Base-by-base conservation (phyloP, 2,797 vertebrate genomes). In the Cuniculus paca region DNA sequence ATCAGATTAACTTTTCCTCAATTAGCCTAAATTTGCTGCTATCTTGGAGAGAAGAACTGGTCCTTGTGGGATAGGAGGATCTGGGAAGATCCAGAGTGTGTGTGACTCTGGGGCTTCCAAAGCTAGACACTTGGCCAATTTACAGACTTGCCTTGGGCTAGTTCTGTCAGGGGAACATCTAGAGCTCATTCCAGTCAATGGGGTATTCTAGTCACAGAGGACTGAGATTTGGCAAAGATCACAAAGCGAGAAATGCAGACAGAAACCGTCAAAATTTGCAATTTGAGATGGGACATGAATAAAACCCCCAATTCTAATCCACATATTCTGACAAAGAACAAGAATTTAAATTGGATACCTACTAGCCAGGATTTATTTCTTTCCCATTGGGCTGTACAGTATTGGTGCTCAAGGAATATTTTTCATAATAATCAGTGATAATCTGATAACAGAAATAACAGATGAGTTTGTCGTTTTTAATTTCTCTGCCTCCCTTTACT, bases 401-500 rank as follows among this genome's bases (percentile, higher is more conserved):
- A 93, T 82, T 54, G 84, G 81, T 52, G 65, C 82, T 84, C 70
- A 56, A 89, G 75, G 75, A 94, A 50, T 84, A 68, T 72, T 72
- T 92, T 92, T 91, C 80, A 78, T 75, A 94, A 85, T 86, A 45
- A 92, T 85, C 91, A 86, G 56, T 88, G 91, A 96, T 91, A 88
- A 94, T 78, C 95, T 88, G 89, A 96, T 95, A 96, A 97, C 88
- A 88, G 68, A 95, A 75, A 83, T 79, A 93, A 94, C 93, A 96
- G 94, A 54, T 1, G 54, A 68, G 36, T 88, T 97, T 97, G 95
- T 97, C 94, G 42, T 96, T 93, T 96, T 94, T 95, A 83, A 97
- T 97, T 96, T 96, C 92, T 95, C 16, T 54, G 61, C 85, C 91
- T 82, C 84, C 87, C 65, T 74, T 94, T 81, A 34, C 90, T 58